phyloP scores from a whole-genome alignment of 2,888 invertebrate genomes.

The Drosophila prolongata region DNA sequence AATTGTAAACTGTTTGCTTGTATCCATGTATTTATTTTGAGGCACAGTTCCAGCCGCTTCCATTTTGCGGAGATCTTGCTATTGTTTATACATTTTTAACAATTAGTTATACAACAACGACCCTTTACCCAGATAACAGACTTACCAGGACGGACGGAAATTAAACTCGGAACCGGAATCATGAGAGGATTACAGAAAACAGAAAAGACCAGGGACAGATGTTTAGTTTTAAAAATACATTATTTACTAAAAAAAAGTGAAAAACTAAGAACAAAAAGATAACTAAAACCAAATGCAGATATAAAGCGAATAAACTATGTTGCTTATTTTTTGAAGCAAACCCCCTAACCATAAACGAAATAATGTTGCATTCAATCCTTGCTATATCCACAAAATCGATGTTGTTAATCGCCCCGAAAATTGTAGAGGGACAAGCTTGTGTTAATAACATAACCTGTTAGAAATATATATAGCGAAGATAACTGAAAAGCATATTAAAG shows the following conservation, averaged over 20 bases:
- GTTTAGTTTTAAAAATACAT: constrained; percentile 44
- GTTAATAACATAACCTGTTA: constrained; percentile 12
- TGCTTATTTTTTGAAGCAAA: constrained; percentile 22
- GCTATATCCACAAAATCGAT: constrained; percentile 16
- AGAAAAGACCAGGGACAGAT: constrained; percentile 4
- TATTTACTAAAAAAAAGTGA: constrained; percentile 16
- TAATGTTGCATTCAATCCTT: constrained; percentile 21
- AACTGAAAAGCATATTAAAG: constrained; percentile 9
- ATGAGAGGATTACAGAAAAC: not conserved
- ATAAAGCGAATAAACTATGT: constrained; percentile 37
- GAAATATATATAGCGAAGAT: constrained; percentile 9
- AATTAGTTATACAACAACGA: constrained; percentile 11
- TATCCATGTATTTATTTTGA: constrained; percentile 43
- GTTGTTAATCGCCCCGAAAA: constrained; percentile 9
- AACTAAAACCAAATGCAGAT: constrained; percentile 32
- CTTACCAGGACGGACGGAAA: not conserved
- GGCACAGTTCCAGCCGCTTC: constrained; percentile 42
- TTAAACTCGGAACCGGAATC: not conserved
- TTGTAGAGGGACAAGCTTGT: constrained; percentile 4
- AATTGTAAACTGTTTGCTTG: constrained; percentile 40
- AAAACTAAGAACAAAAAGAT: constrained; percentile 26
- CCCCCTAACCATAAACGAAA: constrained; percentile 3
- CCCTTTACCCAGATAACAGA: not conserved
- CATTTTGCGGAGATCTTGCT: constrained; percentile 29
- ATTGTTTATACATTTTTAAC: constrained; percentile 42